Conservation (phyloP, 2,113 vertebrate genomes). For the Thalassarche chlororhynchos region DNA sequence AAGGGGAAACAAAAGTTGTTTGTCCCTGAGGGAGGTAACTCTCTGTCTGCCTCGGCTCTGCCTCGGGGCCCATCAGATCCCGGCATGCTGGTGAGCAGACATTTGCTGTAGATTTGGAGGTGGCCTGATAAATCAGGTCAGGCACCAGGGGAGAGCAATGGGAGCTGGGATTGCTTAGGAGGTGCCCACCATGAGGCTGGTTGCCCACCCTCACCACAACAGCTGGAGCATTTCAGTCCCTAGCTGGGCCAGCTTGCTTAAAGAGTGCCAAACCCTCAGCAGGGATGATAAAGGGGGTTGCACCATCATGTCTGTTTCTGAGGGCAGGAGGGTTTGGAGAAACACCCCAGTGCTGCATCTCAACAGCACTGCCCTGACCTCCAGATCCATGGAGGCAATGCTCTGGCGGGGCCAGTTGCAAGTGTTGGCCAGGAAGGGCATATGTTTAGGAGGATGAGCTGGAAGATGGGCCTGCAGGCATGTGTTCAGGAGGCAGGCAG, state of each 20-base stretch:
- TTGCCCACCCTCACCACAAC: not conserved
- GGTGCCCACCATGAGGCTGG: not conserved
- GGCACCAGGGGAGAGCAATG: not conserved
- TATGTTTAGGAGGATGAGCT: not conserved
- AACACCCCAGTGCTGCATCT: not conserved
- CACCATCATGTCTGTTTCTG: not conserved
- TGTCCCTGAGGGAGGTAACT: not conserved
- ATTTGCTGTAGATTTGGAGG: not conserved
- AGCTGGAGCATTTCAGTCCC: not conserved
- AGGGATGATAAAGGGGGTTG: not conserved
- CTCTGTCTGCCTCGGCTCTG: not conserved
- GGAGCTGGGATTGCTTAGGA: not conserved
- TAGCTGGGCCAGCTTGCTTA: not conserved
- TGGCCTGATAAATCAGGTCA: not conserved
- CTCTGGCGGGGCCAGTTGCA: not conserved
- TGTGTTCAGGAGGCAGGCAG: not conserved
- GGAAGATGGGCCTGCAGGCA: not conserved
- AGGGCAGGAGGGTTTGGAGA: not conserved
- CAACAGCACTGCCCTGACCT: not conserved
- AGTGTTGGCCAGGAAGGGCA: not conserved
- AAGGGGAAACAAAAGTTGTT: not conserved
- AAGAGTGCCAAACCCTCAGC: not conserved
- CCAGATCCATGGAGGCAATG: not conserved
- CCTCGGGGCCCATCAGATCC: not conserved
- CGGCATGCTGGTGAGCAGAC: rapidly evolving